phyloP scores from a whole-genome alignment of 2,888 invertebrate genomes.

The Galerucella pusilla region DNA sequence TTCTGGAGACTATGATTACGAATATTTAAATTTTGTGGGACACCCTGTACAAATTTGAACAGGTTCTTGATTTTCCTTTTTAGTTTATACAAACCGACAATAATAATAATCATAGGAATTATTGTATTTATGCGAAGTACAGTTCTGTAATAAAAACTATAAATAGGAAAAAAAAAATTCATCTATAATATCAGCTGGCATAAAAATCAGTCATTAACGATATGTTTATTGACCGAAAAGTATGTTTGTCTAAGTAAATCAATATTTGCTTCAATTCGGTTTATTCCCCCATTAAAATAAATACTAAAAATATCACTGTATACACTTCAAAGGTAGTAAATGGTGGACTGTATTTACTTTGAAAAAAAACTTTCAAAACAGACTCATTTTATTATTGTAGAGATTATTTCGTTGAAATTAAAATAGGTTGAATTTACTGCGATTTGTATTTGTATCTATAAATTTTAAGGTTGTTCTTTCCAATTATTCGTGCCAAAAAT shows the following conservation, averaged over 20 bases:
- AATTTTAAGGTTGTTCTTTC: background rate
- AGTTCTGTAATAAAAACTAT: background rate
- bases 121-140: background rate
- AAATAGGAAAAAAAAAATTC: background rate
- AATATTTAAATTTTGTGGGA: no score
- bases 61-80: no score
- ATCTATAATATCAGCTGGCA: conserved; percentile 22
- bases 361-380: conserved; percentile 36
- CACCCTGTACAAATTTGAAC: no score
- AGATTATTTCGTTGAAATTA: conserved; percentile 25
- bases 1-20: no score
- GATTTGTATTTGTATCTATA: background rate
- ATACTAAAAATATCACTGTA: conserved; percentile 44
- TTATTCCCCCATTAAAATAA: conserved; percentile 43
- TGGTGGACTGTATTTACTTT: conserved; percentile 41
- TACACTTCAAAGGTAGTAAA: conserved; percentile 47
- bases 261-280: conserved; percentile 40
- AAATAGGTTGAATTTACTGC: conserved; percentile 10
- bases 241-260: conserved; percentile 35
- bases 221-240: conserved; percentile 33
- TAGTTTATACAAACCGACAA: no score
- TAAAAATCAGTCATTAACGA: conserved; percentile 28
- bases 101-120: background rate
- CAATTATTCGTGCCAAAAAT: background rate
- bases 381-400: conserved; percentile 40